phyloP scores from a whole-genome alignment of 2,113 vertebrate species.

The Prunella himalayana region DNA sequence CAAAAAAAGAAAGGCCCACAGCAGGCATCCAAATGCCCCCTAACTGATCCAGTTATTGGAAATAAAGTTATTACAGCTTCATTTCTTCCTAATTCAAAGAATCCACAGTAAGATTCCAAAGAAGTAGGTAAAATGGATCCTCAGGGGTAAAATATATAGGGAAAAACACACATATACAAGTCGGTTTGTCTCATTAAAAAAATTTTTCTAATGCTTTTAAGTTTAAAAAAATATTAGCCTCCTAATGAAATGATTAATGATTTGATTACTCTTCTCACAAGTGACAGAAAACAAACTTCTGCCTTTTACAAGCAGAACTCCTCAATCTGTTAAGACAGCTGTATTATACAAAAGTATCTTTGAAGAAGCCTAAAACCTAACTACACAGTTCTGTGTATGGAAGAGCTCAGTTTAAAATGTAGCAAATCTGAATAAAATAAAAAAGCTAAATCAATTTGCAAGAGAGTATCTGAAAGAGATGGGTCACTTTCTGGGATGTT shows the following conservation, averaged over 20 bases:
- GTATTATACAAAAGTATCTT: background rate
- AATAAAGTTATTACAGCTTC: constrained; percentile 18
- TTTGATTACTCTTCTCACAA: background rate
- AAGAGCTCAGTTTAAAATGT: background rate
- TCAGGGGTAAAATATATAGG: background rate
- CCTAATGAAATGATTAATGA: background rate
- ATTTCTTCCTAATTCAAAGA: constrained; percentile 18
- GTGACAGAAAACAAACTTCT: background rate
- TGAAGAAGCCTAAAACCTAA: background rate
- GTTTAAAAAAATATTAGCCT: background rate
- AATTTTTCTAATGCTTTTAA: background rate
- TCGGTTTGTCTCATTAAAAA: background rate
- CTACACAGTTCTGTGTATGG: background rate
- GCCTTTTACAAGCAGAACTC: background rate
- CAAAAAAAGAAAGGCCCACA: constrained; percentile 29
- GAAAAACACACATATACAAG: background rate
- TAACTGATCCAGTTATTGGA: constrained; percentile 31
- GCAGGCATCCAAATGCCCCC: constrained; percentile 46
- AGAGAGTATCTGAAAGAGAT: background rate
- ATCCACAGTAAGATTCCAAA: constrained; percentile 26
- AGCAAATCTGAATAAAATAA: background rate
- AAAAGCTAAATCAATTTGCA: background rate
- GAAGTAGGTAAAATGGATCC: background rate
- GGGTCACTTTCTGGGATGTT: background rate
- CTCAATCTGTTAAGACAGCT: background rate